These are phyloP conservation scores for Aspiorhynchus laticeps DNA, from an alignment of 2,113 vertebrate species.

Conservation along the genomic window DNA sequence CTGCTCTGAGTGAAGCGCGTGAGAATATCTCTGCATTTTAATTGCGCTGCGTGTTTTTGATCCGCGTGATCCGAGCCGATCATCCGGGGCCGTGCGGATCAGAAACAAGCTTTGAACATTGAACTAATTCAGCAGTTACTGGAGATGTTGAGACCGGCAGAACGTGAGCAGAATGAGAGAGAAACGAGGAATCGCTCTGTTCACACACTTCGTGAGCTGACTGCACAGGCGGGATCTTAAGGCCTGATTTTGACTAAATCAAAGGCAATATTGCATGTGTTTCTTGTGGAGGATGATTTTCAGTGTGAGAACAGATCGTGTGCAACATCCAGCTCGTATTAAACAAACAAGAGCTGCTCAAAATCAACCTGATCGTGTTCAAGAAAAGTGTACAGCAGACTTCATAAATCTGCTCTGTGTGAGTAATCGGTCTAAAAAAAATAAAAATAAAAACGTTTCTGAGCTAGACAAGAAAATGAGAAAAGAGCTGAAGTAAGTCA, in stretches of 20 bases:
- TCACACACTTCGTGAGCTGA: background rate
- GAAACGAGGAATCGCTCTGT: background rate
- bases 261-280: background rate
- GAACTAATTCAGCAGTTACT: too few relatives aligned
- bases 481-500: background rate
- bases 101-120: too few relatives aligned
- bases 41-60: too few relatives aligned
- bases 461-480: background rate
- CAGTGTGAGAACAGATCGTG: slow-evolving; percentile 21
- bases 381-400: background rate
- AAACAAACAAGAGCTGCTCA: background rate
- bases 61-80: too few relatives aligned
- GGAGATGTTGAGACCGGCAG: too few relatives aligned
- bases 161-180: slow-evolving; percentile 61
- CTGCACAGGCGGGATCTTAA: too few relatives aligned
- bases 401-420: background rate
- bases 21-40: too few relatives aligned
- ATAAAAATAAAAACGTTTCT: too few relatives aligned
- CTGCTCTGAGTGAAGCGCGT: too few relatives aligned
- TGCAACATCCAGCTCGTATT: background rate
- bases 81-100: too few relatives aligned
- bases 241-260: too few relatives aligned
- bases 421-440: too few relatives aligned
- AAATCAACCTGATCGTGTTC: background rate
- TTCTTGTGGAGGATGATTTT: background rate